Evolutionary conservation across 2,888 invertebrate species (phyloP), one percentile per base, ranked within the genome.

Genomic region (Thymelicus sylvestris): DNA sequence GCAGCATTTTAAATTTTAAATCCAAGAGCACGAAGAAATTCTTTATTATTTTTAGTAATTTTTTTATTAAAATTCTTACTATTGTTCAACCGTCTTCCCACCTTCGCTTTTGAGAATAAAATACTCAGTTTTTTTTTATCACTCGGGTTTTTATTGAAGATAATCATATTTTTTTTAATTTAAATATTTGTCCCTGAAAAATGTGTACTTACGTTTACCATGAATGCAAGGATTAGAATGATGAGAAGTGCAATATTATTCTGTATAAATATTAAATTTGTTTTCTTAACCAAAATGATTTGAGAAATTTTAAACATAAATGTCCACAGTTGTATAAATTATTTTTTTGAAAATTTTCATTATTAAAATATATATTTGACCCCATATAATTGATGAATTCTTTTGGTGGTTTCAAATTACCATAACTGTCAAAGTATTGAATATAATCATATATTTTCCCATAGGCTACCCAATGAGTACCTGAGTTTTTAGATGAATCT

Each of bases 1-100:
- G 67, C 61, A 75, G 71, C 3, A 55, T 24, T 55, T 55, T 19
- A 55, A 24, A 55, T 8, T n/a, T 55, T 13, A 55, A 55, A 55
- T 55, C 52, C 50, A 13, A 64, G 15, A 7, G 64, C 24, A n/a
- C n/a, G n/a, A 15, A 66, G 47, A 57, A 66, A 41, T 39, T n/a
- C n/a, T 66, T 66, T 66, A 47, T 55, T 66, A 19, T 66, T 8
- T 50, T 65, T 65, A 31, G 13, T 50, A 15, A 65, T 10, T 66
- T 66, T 66, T 19, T 41, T 66, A 31, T 31, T 31, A 31, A 31
- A 31, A 31, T 31, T 31, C 31, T 31, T 31, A 31, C 31, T 31
- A 31, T 31, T 31, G 31, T 31, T 31, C 31, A 31, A 1, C 31
- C 31, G 31, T 31, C 31, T 31, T 31, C 31, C 31, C 31, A 31